Conservation (phyloP, 2,113 vertebrate genomes). For the Epinephelus fuscoguttatus region DNA sequence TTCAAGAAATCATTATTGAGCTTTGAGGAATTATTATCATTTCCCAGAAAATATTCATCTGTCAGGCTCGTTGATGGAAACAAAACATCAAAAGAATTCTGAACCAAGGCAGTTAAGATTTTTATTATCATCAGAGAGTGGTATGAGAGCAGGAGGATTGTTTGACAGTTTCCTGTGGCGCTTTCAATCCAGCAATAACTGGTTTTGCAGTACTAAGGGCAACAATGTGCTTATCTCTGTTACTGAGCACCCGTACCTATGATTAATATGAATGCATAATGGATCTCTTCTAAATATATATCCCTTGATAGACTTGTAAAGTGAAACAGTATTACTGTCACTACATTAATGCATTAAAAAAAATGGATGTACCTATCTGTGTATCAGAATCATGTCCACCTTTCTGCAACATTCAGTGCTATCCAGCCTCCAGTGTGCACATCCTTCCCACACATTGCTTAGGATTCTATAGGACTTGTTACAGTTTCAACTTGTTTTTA, state of each 20-base stretch:
- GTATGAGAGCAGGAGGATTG: neutral
- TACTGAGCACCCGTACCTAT: neutral
- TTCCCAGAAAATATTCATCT: constrained; percentile 28
- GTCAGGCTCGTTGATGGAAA: neutral
- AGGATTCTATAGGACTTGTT: neutral
- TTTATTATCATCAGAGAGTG: constrained; percentile 7
- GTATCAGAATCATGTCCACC: neutral
- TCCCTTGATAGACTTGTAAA: neutral
- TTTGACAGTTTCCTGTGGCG: neutral
- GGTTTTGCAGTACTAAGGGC: neutral
- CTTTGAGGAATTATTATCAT: constrained; percentile 38
- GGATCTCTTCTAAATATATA: neutral
- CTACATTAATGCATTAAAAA: constrained; percentile 11
- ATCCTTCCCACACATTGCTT: neutral
- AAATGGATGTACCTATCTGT: neutral
- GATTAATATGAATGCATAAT: constrained; percentile 8
- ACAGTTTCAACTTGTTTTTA: neutral
- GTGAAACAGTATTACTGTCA: neutral
- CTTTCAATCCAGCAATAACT: neutral
- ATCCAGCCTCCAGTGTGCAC: neutral
- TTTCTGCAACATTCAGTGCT: neutral
- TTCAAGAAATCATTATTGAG: constrained; percentile 41
- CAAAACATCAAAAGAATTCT: constrained; percentile 24
- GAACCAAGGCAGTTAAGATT: neutral
- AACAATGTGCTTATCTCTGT: neutral